Conservation (phyloP, 2,797 vertebrate species). For the Gymnothorax reevesii region DNA sequence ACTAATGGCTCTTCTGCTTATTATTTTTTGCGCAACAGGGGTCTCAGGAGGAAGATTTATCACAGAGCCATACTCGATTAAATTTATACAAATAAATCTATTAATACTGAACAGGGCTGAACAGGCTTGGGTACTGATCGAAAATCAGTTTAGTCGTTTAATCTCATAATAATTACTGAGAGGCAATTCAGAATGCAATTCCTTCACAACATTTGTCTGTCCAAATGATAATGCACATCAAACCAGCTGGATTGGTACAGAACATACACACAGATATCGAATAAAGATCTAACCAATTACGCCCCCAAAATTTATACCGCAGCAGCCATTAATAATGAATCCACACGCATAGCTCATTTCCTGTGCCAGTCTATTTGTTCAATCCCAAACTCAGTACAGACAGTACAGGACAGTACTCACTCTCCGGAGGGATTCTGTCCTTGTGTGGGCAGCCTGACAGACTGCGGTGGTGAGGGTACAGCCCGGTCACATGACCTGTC, state of each 20-base stretch:
- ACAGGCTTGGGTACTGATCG: not conserved
- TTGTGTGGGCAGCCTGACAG: conserved; percentile 98
- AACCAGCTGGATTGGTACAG: not conserved
- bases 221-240: not conserved
- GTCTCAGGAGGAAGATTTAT: not conserved
- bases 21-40: not conserved
- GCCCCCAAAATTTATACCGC: not conserved
- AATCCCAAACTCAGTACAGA: not conserved
- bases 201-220: not conserved
- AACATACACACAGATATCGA: not conserved
- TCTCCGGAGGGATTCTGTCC: conserved; percentile 97
- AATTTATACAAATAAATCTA: not conserved
- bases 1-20: not conserved
- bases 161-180: not conserved
- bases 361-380: not conserved
- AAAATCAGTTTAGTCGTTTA: not conserved
- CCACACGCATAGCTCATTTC: not conserved
- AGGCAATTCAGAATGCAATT: not conserved
- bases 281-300: not conserved
- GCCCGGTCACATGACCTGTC: conserved; percentile 94
- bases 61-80: not conserved
- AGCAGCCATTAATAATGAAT: not conserved
- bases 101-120: not conserved
- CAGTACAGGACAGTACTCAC: conserved; percentile 75
- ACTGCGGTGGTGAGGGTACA: conserved; percentile 97